Evolutionary conservation across 1,140 invertebrate species (phyloP), one percentile per base, ranked within the genome.

Genomic region (Dreissena rostriformis): DNA sequence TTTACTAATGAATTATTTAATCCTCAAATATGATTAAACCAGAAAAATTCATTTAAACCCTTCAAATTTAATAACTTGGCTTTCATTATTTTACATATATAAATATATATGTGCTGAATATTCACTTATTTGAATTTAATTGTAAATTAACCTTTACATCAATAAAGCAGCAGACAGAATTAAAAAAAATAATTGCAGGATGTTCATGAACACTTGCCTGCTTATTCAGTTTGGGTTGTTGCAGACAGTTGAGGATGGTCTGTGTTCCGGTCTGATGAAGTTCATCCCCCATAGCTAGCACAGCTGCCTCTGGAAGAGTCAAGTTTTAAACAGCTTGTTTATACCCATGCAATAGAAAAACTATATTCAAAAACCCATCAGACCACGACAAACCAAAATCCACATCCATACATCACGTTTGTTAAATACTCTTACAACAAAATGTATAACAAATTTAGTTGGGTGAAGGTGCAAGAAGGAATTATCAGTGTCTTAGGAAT

Each of bases 261-360:
- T 90, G 90, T 15, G 94, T 92, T 17, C 95, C 95, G 65, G 92
- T 87, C 72, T 93, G 91, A 86, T 94, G 91, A 78, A 93, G 90
- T 87, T 86, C 78, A 28, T 78, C 65, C 19, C 92, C 92, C 24
- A 93, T 86, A 1, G 88, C 87, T 78, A 90, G 63, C 88, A 93
- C 86, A 93, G 91, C 89, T 90, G 87, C 63, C 74, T 86, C 92
- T 93, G 82, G 28, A 88, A 86, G 17, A 17, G 22, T 79, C 15
- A 77, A 63, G 63, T 17, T 17, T 17, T 29, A 49, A 22, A 49
- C 24, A 78, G 15, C 24, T 28, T 53, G 15, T 55, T 82, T 29
- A 52, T 57, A 63, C 67, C n/a, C 19, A 0, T 53, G 49, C 19
- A 2, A n/a, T 63, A 2, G 11, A 24, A n/a, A n/a, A 63, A n/a